phyloP scores from a whole-genome alignment of 2,113 vertebrate species.

The Poicephalus meyeri region DNA sequence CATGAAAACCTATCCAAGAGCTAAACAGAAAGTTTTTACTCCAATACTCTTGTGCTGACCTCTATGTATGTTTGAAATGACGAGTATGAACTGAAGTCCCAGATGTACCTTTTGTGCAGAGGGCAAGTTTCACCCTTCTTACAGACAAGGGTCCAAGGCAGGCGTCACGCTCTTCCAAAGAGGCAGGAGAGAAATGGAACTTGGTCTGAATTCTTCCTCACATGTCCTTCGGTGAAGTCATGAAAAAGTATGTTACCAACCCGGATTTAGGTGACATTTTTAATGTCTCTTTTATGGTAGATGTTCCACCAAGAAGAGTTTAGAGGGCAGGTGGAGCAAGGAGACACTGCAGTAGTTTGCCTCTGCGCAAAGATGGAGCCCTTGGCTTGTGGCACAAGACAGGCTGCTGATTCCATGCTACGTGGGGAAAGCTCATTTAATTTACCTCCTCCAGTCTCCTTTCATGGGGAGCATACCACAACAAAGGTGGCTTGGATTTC shows the following conservation, averaged over 20 bases:
- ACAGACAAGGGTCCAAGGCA: not conserved
- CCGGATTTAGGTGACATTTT: not conserved
- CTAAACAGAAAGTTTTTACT: not conserved
- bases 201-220: not conserved
- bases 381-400: not conserved
- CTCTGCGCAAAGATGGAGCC: not conserved
- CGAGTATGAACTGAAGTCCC: not conserved
- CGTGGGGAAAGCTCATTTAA: not conserved
- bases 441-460: not conserved
- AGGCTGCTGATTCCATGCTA: not conserved
- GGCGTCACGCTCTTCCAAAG: not conserved
- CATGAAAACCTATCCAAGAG: not conserved
- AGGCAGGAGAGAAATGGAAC: not conserved
- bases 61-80: not conserved
- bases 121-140: not conserved
- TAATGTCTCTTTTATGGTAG: not conserved
- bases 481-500: not conserved
- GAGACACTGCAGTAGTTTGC: not conserved
- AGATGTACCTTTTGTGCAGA: not conserved
- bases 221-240: not conserved
- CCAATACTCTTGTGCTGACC: not conserved
- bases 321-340: not conserved
- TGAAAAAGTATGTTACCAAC: not conserved
- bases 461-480: accelerated
- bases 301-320: not conserved